phyloP scores from a whole-genome alignment of 1,140 invertebrate genomes.

The Hestina assimilis region DNA sequence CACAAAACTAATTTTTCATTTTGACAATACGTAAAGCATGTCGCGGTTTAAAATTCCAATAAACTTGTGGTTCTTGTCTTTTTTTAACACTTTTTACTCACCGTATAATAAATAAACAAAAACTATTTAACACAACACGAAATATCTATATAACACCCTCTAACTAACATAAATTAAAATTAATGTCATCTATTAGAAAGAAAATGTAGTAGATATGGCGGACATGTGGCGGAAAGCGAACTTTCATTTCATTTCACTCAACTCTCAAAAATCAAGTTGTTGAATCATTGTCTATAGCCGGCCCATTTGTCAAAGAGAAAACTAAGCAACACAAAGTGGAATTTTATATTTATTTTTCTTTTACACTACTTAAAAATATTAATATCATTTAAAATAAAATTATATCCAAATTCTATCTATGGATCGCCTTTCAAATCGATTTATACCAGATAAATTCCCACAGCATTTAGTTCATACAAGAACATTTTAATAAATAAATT shows the following conservation, averaged over 20 bases:
- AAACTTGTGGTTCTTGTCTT: constrained; percentile 39
- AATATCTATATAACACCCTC: constrained; percentile 63
- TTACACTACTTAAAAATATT: background rate
- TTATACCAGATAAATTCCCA: too few relatives aligned
- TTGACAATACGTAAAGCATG: constrained; percentile 62
- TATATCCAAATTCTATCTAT: background rate
- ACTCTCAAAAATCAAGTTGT: constrained; percentile 6
- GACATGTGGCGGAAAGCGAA: constrained; percentile 67
- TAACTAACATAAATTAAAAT: constrained; percentile 69
- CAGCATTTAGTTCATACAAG: too few relatives aligned
- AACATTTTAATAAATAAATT: too few relatives aligned
- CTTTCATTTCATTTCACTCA: constrained; percentile 66
- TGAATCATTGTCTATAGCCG: constrained; percentile 5
- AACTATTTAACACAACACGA: constrained; percentile 70
- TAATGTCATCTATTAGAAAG: constrained; percentile 70
- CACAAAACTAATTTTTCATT: constrained; percentile 52
- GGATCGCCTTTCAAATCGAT: too few relatives aligned
- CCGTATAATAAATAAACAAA: constrained; percentile 58
- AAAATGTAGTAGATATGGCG: constrained; percentile 75
- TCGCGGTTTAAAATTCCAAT: constrained; percentile 53
- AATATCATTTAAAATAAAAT: background rate
- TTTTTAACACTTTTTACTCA: constrained; percentile 47
- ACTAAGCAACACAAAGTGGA: background rate
- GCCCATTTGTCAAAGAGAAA: background rate
- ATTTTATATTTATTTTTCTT: too few relatives aligned